These are phyloP conservation scores for Arctocebus calabarensis DNA, from an alignment of 2,797 vertebrate genomes.

Conservation along the genomic window DNA sequence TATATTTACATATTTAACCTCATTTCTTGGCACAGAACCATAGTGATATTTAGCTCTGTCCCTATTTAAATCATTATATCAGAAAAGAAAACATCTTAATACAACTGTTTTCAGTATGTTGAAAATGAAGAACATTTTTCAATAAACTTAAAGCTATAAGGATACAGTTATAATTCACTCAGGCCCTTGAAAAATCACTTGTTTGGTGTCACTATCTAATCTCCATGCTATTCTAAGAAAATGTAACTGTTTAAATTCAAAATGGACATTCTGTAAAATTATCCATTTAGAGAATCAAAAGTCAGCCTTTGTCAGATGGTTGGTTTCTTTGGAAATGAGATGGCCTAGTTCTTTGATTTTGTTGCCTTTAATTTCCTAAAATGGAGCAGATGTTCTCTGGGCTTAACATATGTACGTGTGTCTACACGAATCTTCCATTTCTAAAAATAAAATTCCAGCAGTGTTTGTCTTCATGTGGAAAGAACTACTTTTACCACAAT, in stretches of 20 bases:
- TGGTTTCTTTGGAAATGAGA: constrained; percentile 34
- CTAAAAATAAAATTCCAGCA: constrained; percentile 47
- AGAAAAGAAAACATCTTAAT: neutral
- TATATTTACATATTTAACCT: neutral
- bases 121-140: neutral
- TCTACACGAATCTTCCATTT: constrained; percentile 33
- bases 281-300: constrained; percentile 29
- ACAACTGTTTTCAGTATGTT: neutral
- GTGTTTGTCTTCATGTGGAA: neutral
- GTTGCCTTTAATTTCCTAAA: constrained; percentile 58
- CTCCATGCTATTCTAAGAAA: neutral
- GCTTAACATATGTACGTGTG: neutral
- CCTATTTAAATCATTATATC: neutral
- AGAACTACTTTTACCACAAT: neutral
- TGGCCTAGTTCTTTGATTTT: neutral
- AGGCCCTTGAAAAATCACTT: neutral
- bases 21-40: neutral
- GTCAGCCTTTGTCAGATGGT: constrained; percentile 27
- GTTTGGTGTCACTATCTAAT: neutral
- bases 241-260: neutral
- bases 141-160: neutral
- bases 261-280: constrained; percentile 37
- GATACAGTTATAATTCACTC: neutral
- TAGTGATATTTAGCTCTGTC: neutral
- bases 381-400: constrained; percentile 26